Evolutionary conservation across 2,797 vertebrate genomes (phyloP), one percentile per base, ranked within the genome.

Genomic region (Falco columbarius): DNA sequence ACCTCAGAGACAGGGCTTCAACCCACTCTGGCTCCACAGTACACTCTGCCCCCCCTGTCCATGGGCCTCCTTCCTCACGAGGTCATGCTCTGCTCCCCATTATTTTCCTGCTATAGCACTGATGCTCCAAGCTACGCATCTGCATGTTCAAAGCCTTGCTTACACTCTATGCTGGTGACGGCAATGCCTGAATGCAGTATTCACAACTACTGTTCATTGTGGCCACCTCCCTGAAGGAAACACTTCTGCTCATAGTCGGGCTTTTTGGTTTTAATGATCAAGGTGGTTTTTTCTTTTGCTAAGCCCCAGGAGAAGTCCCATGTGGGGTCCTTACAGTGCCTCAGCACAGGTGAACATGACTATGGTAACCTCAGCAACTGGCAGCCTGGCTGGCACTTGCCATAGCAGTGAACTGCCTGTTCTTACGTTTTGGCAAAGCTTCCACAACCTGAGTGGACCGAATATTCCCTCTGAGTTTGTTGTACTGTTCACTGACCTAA

Each of bases 41-140:
- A 30, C 36, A 9, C 54, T 49, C 72, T 76, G 30, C 20, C 70
- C 22, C 34, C 18, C n/a, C 12, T 27, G 42, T 32, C 46, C 36
- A 24, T 6, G 38, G 30, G 21, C 36, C 32, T 80, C 14, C n/a
- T 75, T 47, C 24, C 12, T 6, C 13, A 15, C 0, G 2, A 55
- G 44, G 14, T 3, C 14, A 1, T 7, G 22, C 6, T 80, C 59
- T 87, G 36, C 23, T 76, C 46, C 58, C 42, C 13, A 0, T 24
- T 61, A 7, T 12, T 68, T 24, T 42, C 30, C n/a, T 58, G 19
- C 34, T 1, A 1, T 2, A 65, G 47, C 21, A 5, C 0, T 3
- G 22, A 49, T 58, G 18, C 44, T 77, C 46, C 63, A 22, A 51
- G 42, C 47, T 51, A 47, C 54, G 4, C 8, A 1, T 7, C 49